These are phyloP conservation scores for Lithophane socia DNA, from an alignment of 2,888 invertebrate species.

Conservation along the genomic window DNA sequence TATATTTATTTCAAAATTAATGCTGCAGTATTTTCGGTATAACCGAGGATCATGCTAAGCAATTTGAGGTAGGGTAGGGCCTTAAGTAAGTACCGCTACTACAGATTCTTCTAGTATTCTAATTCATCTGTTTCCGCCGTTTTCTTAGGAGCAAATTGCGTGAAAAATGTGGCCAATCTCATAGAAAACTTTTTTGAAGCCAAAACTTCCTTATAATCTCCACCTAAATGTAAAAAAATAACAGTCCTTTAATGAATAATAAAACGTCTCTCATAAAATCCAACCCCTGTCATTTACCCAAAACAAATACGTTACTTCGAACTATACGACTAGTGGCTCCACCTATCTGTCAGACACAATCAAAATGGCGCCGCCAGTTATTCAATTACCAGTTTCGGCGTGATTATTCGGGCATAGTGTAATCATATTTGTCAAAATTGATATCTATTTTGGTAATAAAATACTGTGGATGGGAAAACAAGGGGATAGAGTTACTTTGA, in stretches of 20 bases:
- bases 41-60: too few relatives aligned
- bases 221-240: not conserved
- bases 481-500: slow-evolving; percentile 54
- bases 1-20: too few relatives aligned
- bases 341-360: slow-evolving; percentile 63
- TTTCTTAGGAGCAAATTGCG: not conserved
- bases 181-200: not conserved
- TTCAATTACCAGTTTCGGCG: slow-evolving; percentile 70
- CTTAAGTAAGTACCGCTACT: not conserved
- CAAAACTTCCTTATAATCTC: not conserved
- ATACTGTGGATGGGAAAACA: slow-evolving; percentile 66
- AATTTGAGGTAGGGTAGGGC: too few relatives aligned
- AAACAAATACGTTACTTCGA: slow-evolving; percentile 7
- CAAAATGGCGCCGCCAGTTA: slow-evolving; percentile 69
- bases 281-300: not conserved
- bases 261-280: not conserved
- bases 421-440: slow-evolving; percentile 75
- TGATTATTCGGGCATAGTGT: slow-evolving; percentile 66
- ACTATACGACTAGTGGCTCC: slow-evolving; percentile 49
- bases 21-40: too few relatives aligned
- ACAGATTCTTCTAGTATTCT: not conserved
- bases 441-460: slow-evolving; percentile 73
- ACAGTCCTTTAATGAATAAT: not conserved
- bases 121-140: not conserved
- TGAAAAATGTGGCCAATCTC: not conserved